Conservation (phyloP, 2,113 vertebrate species). For the Platycercus adscitus region DNA sequence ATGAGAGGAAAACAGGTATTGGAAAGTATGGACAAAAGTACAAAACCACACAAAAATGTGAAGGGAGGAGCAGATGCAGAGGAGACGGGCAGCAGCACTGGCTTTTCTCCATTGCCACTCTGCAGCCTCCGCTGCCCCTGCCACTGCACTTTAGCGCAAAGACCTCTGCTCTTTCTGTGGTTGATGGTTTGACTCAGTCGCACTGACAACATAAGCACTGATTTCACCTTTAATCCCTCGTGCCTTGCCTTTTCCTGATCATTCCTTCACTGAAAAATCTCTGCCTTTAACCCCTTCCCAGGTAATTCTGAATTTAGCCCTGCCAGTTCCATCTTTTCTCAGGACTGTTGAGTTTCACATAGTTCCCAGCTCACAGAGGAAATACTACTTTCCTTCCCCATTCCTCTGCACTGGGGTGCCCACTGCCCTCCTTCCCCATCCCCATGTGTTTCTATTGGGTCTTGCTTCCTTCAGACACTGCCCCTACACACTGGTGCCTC, state of each 20-base stretch:
- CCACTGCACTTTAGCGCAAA: fast-evolving
- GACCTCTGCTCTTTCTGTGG: background rate
- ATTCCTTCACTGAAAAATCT: background rate
- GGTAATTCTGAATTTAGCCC: background rate
- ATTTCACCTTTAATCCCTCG: background rate
- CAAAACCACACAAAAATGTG: background rate
- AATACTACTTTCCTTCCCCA: background rate
- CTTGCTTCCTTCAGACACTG: background rate
- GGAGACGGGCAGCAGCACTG: background rate
- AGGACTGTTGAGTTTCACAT: background rate
- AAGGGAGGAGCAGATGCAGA: background rate
- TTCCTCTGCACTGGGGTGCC: background rate
- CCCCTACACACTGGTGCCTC: background rate
- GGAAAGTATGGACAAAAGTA: background rate
- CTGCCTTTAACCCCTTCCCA: background rate
- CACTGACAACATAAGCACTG: background rate
- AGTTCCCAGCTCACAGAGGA: background rate
- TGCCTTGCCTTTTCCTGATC: background rate
- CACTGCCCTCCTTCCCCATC: background rate
- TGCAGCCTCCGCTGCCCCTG: fast-evolving
- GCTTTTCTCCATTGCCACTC: no score
- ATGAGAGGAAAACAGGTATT: background rate
- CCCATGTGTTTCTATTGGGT: no score
- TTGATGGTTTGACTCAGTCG: background rate
- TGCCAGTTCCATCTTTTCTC: background rate